Evolutionary conservation across 2,888 invertebrate species (phyloP), one percentile per base, ranked within the genome.

Genomic region (Stenodera caucasica): DNA sequence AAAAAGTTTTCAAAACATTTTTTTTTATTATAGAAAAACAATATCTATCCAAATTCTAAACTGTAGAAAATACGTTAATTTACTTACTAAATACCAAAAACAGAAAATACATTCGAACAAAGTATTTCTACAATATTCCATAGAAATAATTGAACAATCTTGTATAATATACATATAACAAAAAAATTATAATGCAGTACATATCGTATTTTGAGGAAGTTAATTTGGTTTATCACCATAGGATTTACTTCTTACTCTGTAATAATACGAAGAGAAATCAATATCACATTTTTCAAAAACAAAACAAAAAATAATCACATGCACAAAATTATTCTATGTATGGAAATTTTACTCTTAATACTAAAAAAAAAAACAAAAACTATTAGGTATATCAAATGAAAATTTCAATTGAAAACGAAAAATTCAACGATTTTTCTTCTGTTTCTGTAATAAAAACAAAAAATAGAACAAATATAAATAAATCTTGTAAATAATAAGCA

Each of bases 171-270:
- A 12, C 14, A 4, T 9, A 35, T 35, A 4, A 35, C 35, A 35
- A 35, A 14, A 4, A 14, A 35, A 14, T 35, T 2, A 14, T 35
- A 14, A 32, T 32, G 1, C 2, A 15, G 15, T 45, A 18, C 11
- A 21, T n/a, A n/a, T n/a, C n/a, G n/a, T n/a, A n/a, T n/a, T 45
- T 18, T 21, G 11, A n/a, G 45, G 21, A 45, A 45, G 45, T 15
- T 45, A 21, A 11, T 37, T 1, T 21, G 2, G 45, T 21, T 12
- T 45, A 45, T 21, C 45, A 21, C 45, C 21, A 11, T 45, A 45
- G 45, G 21, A 45, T 21, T 40, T 45, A 45, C 45, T 45, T 45
- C 45, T 45, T 45, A 45, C 12, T 45, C 45, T 45, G 45, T 18
- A 45, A 45, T 45, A 45, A 45, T 45, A 45, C 21, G 9, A 40